A percentile compares a stretch with the other conserved stretches of the same genome.
Evolutionary conservation across 2,113 vertebrate genomes (phyloP).

Genomic region (Sander vitreus): DNA sequence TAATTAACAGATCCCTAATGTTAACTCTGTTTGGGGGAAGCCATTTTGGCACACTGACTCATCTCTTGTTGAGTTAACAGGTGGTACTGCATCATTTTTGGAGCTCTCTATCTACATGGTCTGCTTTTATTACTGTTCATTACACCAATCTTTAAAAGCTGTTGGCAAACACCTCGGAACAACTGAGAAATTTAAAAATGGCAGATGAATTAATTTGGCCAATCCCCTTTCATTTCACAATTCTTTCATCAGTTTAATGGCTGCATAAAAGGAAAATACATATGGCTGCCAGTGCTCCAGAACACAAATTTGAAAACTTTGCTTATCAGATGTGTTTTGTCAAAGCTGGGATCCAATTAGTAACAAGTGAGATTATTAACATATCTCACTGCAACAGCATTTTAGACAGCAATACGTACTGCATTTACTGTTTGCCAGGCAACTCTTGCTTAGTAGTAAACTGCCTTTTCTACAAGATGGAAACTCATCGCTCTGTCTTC

Average conservation of each 20-base stretch:
- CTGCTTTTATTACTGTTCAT: slow-evolving; percentile 49
- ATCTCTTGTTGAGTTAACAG: slow-evolving; percentile 53
- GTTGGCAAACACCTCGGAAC: slow-evolving; percentile 53
- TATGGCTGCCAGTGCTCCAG: slow-evolving; percentile 30
- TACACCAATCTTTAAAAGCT: slow-evolving; percentile 58
- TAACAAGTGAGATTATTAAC: slow-evolving; percentile 35
- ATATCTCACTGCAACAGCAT: slow-evolving; percentile 15
- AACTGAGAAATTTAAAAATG: slow-evolving; percentile 54
- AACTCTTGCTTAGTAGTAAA: not conserved
- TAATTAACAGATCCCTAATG: slow-evolving; percentile 46
- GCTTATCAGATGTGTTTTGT: slow-evolving; percentile 52
- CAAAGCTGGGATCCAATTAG: slow-evolving; percentile 38
- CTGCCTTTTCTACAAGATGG: slow-evolving; percentile 7
- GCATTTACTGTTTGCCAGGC: slow-evolving; percentile 29
- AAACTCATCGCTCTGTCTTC: slow-evolving; percentile 5
- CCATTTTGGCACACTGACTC: slow-evolving; percentile 33
- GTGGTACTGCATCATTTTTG: slow-evolving; percentile 40
- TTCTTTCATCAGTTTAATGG: slow-evolving; percentile 65
- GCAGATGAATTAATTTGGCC: slow-evolving; percentile 67
- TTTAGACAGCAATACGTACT: slow-evolving; percentile 40
- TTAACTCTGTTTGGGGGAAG: slow-evolving; percentile 30
- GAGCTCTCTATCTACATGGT: slow-evolving; percentile 35
- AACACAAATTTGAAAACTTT: slow-evolving; percentile 53
- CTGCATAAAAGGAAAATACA: slow-evolving; percentile 39
- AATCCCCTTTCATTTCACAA: slow-evolving; percentile 33